A percentile compares a stretch with the other conserved stretches of the same genome.
phyloP scores from a whole-genome alignment of 2,797 vertebrate genomes.

The Prunella strophiata region DNA sequence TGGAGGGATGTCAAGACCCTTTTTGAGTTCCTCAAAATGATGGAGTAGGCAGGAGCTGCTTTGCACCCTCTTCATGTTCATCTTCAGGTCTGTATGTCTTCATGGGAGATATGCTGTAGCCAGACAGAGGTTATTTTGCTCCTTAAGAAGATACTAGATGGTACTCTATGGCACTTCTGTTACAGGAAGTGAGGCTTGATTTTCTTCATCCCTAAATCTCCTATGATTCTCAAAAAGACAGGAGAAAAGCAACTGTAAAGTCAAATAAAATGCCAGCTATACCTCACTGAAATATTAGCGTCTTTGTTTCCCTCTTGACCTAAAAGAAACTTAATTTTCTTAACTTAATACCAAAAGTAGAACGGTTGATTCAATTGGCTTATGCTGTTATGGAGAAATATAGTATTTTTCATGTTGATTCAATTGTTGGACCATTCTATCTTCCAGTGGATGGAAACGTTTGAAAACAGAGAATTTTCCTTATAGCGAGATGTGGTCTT shows the following conservation, averaged over 20 bases:
- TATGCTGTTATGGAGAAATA: background rate
- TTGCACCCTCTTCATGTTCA: background rate
- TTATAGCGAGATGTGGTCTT: background rate
- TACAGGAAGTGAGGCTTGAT: background rate
- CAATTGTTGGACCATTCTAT: background rate
- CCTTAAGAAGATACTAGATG: background rate
- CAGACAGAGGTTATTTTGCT: background rate
- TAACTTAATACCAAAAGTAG: background rate
- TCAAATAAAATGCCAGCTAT: constrained; percentile 1
- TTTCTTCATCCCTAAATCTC: background rate
- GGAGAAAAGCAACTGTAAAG: background rate
- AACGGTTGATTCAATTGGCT: background rate
- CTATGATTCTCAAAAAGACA: background rate
- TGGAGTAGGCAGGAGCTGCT: background rate
- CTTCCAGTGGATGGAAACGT: background rate
- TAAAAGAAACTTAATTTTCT: constrained; percentile 9
- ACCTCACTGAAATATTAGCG: background rate
- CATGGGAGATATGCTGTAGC: background rate
- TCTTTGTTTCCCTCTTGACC: background rate
- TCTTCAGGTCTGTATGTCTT: background rate
- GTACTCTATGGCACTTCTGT: background rate
- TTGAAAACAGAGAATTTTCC: background rate
- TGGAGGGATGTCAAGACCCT: background rate
- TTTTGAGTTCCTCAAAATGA: background rate
- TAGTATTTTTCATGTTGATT: background rate